Conservation (phyloP, 2,113 vertebrate genomes). For the Otocyon megalotis region DNA sequence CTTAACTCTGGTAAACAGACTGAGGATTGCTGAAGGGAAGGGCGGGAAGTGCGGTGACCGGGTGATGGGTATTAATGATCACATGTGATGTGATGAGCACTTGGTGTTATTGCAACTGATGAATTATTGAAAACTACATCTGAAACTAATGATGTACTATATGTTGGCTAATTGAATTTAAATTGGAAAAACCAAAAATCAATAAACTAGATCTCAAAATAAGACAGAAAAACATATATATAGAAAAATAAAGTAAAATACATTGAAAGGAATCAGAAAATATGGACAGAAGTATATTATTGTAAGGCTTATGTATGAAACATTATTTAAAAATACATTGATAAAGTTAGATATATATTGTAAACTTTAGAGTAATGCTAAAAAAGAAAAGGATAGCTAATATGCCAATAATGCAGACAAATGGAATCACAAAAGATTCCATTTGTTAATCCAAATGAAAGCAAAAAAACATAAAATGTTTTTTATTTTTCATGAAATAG, state of each 20-base stretch:
- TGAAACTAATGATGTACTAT: too few relatives aligned
- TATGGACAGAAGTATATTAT: background rate
- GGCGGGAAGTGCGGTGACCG: too few relatives aligned
- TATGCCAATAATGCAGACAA: background rate
- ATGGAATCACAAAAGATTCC: background rate
- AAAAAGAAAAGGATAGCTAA: background rate
- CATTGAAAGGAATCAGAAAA: background rate
- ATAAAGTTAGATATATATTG: background rate
- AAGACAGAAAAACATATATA: background rate
- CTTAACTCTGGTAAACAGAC: too few relatives aligned
- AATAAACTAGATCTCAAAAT: background rate
- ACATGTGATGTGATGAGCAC: too few relatives aligned
- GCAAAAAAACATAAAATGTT: background rate
- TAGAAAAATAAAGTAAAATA: background rate
- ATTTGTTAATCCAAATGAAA: slow-evolving; percentile 9
- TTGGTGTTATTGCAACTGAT: too few relatives aligned
- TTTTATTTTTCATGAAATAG: background rate
- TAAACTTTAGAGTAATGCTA: background rate
- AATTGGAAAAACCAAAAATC: too few relatives aligned
- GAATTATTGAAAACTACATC: too few relatives aligned
- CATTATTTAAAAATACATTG: background rate
- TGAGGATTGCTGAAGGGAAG: too few relatives aligned
- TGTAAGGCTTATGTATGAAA: background rate
- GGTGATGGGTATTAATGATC: too few relatives aligned
- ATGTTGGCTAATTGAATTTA: too few relatives aligned